Base-by-base conservation (phyloP, 2,113 vertebrate genomes). In the Rhinichthys klamathensis region DNA sequence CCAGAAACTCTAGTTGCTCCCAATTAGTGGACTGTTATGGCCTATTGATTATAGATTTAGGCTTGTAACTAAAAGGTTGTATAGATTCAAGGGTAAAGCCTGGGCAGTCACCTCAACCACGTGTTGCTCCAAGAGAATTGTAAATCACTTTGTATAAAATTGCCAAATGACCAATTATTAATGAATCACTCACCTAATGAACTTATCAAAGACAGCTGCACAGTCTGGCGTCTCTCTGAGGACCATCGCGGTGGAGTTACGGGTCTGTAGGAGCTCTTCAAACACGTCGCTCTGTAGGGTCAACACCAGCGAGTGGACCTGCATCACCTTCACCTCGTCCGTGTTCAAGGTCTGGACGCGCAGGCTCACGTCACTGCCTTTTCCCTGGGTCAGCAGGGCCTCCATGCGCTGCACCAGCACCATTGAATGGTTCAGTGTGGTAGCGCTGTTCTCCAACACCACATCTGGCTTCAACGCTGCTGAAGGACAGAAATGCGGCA, bases 401-500 rank as follows among this genome's bases (percentile, higher is more conserved):
- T 96, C 95, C 88, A 97, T 88, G 44, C 95, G 95, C 89, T 97
- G 95, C 85, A 99, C 95, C 92, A 98, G 92, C 41, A 85, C 91
- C 95, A 96, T 95, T 0, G 97, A 97, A 93, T 98, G 97, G 92
- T 97, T 98, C 92, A 99, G 95, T 82, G 97, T 92, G 38, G 94
- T 92, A 51, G 89, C 90, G 0, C 93, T 90, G 30, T 86, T 89
- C 16, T 98, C 98, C 0, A 93, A 78, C 0, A 90, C 84, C 0
- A 86, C 63, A 8, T 98, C 97, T 0, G 92, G 93, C 91, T 94
- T 97, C 91, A 97, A 94, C 8, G 91, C 92, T 77, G 96, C 98
- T 99, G 93, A 0, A 23, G 82, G 67, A 78, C 65, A 54, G 16
- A 58, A 58, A 23, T 6, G 1, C 2, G 25, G 38, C 18, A 35